Evolutionary conservation across 2,113 vertebrate genomes (phyloP).

Genomic region (Poeciliopsis prolifica): DNA sequence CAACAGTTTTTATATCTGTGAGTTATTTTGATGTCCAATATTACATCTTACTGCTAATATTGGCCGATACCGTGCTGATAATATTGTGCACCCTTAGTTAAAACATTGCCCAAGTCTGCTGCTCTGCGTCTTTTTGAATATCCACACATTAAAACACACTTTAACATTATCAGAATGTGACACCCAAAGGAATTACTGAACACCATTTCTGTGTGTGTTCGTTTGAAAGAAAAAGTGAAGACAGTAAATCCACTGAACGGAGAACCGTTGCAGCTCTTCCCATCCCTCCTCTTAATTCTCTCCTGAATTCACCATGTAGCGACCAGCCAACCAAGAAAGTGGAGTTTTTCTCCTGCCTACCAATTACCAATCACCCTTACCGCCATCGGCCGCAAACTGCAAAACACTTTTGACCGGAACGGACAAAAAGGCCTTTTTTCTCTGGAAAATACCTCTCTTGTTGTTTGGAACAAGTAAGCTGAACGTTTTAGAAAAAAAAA

Average conservation of each 20-base stretch:
- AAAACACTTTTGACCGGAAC: conserved; percentile 3
- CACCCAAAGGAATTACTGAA: too few species aligned
- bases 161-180: too few species aligned
- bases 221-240: too few species aligned
- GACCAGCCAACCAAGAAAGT: conserved; percentile 56
- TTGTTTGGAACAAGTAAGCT: not conserved
- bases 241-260: conserved; percentile 40
- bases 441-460: conserved; percentile 3
- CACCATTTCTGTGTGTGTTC: too few species aligned
- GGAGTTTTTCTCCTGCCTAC: conserved; percentile 43
- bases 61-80: too few species aligned
- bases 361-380: conserved; percentile 48
- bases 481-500: conserved; percentile 21
- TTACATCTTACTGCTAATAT: too few species aligned
- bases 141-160: too few species aligned
- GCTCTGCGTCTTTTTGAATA: too few species aligned
- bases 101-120: too few species aligned
- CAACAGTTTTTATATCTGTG: too few species aligned
- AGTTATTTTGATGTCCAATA: too few species aligned
- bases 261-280: not conserved
- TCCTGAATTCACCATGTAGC: conserved; percentile 44
- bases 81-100: too few species aligned
- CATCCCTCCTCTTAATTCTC: conserved; percentile 41
- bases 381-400: conserved; percentile 13
- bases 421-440: conserved; percentile 24